Base-by-base conservation (phyloP, 1,140 invertebrate genomes). In the Palaemon carinicauda region DNA sequence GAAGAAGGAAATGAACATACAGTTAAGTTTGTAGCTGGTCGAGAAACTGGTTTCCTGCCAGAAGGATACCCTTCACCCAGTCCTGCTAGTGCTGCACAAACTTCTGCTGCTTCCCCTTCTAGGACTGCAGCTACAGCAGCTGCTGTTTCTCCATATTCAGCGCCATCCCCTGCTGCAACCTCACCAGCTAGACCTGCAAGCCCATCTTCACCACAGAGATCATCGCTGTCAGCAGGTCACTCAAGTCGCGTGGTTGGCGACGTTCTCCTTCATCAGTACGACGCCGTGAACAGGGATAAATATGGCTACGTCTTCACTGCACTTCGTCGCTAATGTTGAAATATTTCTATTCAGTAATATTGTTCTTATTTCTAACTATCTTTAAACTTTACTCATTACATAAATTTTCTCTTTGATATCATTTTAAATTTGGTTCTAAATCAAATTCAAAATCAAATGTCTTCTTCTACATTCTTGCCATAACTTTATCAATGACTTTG, bases 221-320 rank as follows among this genome's bases (percentile, higher is more conserved):
- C 21, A 12, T 21, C 24, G 19, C 56, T 14, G 12, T 65, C 82
- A 24, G 65, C 21, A 17, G 71, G 78, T 15, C 74, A 86, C 51
- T 51, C 77, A 21, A 52, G 31, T 12, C 83, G 82, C 14, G 73
- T 88, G n/a, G 82, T 88, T 0, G 88, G 88, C 3, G 79, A 88
- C 53, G 88, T 88, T 41, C 83, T 88, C 7, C 79, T 88, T 56
- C 88, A 79, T 52, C 88, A 88, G 79, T 88, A 88, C 50, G 41
- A 52, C 24, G 31, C 65, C 29, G 51, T 27, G 14, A 51, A 65
- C 29, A 24, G 31, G 7, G 41, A 54, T n/a, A 88, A 88, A 52
- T 81, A 53, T 69, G 88, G 88, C 29, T 88, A 88, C 31, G 79
- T 79, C 3, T 88, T 88, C 73, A 78, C 83, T 56, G 84, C 84